Conservation (phyloP, 1,140 invertebrate species). For the Anoplophora glabripennis region DNA sequence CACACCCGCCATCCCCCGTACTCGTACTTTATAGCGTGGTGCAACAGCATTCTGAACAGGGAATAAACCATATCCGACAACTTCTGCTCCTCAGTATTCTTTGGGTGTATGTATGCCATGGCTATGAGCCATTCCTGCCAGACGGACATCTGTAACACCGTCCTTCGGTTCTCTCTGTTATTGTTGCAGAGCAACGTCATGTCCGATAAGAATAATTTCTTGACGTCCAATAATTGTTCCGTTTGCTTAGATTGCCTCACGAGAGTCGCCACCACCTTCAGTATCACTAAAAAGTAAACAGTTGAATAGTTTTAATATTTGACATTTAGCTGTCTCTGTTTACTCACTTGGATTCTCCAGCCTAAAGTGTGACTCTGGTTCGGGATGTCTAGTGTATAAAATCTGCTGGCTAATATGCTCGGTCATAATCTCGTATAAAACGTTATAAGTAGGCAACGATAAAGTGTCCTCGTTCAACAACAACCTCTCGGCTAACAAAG, state of each 20-base stretch:
- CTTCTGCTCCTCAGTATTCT: slow-evolving; percentile 92
- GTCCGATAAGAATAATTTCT: slow-evolving; percentile 95
- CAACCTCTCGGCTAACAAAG: slow-evolving; percentile 88
- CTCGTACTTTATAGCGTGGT: slow-evolving; percentile 99
- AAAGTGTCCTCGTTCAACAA: slow-evolving; percentile 86
- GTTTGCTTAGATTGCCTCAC: slow-evolving; percentile 94
- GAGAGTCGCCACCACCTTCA: slow-evolving; percentile 97
- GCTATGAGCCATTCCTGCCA: slow-evolving; percentile 99
- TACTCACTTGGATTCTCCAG: slow-evolving; percentile 95
- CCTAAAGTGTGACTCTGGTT: slow-evolving; percentile 90
- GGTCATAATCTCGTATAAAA: slow-evolving; percentile 98
- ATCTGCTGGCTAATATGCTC: slow-evolving; percentile 96
- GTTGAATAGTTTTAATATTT: slow-evolving; percentile 3
- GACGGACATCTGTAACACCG: slow-evolving; percentile 98
- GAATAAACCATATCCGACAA: slow-evolving; percentile 98
- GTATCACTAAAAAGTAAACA: slow-evolving; percentile 73
- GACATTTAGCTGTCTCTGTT: background rate
- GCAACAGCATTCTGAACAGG: slow-evolving; percentile 93
- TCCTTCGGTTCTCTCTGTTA: slow-evolving; percentile 94
- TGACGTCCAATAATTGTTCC: slow-evolving; percentile 87
- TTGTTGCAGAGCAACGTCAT: slow-evolving; percentile 97
- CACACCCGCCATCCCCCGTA: slow-evolving; percentile 99
- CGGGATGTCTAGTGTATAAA: slow-evolving; percentile 83
- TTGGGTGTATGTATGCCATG: slow-evolving; percentile 96
- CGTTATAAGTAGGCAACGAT: slow-evolving; percentile 93